A percentile compares a stretch with the other conserved stretches of the same genome.
These are phyloP conservation scores for Catharus ustulatus DNA, from an alignment of 2,797 vertebrate species.

Conservation along the genomic window DNA sequence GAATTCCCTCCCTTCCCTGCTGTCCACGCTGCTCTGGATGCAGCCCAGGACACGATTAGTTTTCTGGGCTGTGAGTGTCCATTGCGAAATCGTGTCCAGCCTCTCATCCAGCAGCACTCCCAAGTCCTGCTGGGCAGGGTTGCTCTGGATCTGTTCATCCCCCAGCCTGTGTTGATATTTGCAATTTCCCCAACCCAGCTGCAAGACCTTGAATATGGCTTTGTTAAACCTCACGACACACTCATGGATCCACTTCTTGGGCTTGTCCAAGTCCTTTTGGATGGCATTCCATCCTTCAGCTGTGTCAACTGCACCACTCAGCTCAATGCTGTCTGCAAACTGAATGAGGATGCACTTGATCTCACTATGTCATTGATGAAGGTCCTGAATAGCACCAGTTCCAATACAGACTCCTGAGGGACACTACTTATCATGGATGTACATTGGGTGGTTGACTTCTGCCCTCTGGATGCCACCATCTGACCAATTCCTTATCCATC, in stretches of 20 bases:
- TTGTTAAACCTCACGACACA: background rate
- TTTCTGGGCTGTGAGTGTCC: background rate
- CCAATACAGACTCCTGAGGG: accelerated
- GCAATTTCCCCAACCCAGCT: background rate
- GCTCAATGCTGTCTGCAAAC: background rate
- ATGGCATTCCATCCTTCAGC: background rate
- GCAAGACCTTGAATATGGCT: background rate
- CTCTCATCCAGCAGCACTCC: accelerated
- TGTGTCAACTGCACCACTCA: background rate
- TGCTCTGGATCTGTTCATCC: background rate
- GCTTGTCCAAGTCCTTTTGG: background rate
- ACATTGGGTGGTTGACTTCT: no score
- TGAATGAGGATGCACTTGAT: background rate
- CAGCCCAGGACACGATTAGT: accelerated
- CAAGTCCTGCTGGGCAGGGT: accelerated
- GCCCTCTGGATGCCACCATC: no score
- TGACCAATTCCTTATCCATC: background rate
- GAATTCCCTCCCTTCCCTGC: background rate
- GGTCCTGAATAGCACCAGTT: background rate
- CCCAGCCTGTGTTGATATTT: background rate
- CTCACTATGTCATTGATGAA: background rate
- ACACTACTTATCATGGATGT: background rate
- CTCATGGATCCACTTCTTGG: background rate
- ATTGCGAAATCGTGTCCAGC: accelerated
- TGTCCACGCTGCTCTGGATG: accelerated